phyloP scores from a whole-genome alignment of 2,888 invertebrate species.

The Melanostoma scalare region DNA sequence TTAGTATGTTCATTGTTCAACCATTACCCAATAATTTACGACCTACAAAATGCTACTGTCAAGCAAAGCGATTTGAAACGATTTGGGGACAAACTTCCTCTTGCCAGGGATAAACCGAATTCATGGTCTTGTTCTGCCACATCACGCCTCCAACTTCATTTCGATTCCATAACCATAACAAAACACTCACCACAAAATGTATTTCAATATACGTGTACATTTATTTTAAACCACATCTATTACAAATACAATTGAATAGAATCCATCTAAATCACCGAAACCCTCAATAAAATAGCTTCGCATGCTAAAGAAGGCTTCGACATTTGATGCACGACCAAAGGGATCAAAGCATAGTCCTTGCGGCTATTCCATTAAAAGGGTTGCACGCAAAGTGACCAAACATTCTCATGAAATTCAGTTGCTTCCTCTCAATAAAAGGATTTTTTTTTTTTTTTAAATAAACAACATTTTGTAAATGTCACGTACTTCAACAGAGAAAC shows the following conservation, averaged over 20 bases:
- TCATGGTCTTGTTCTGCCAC: neutral
- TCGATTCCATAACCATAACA: neutral
- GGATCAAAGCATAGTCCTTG: constrained; percentile 27
- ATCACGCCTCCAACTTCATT: constrained; percentile 23
- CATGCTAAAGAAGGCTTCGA: constrained; percentile 32
- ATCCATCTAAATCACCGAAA: constrained; percentile 44
- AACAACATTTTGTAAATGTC: constrained; percentile 50
- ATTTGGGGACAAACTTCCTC: constrained; percentile 4
- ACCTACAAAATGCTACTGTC: neutral
- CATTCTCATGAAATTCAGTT: constrained; percentile 20
- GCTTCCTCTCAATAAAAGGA: constrained; percentile 8
- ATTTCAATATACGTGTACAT: constrained; percentile 9
- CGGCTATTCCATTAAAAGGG: constrained; percentile 35
- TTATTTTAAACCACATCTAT: constrained; percentile 43
- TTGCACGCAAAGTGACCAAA: constrained; percentile 52
- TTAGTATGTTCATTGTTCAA: no score
- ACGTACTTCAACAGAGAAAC: constrained; percentile 43
- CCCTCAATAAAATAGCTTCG: constrained; percentile 54
- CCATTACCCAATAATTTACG: neutral
- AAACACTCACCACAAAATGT: neutral
- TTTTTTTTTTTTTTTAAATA: neutral
- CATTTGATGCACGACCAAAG: constrained; percentile 38
- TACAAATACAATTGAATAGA: constrained; percentile 23
- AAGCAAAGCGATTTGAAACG: constrained; percentile 4
- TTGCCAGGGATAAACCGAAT: neutral